Base-by-base conservation (phyloP, 2,888 invertebrate species). In the Tachina lurida region DNA sequence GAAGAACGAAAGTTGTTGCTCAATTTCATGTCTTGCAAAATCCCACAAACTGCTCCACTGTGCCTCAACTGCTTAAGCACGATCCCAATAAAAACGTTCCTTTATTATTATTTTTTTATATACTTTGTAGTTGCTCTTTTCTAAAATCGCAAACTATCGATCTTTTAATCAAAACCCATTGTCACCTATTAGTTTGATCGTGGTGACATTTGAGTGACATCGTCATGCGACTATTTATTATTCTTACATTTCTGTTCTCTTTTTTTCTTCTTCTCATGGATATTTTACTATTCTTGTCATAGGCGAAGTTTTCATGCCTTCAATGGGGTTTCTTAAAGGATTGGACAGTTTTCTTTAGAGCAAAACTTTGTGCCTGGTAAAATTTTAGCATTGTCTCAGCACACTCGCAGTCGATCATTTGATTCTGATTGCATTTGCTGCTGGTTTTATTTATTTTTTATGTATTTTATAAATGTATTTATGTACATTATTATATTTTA, bases 151-250 rank as follows among this genome's bases (percentile, higher is more conserved):
- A 83, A 83, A 73, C 86, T 83, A 86, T 86, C 83, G 86, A 86
- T 86, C 79, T 86, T 86, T 86, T 83, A 83, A 86, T 86, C 86
- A 86, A 86, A 86, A 86, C 76, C 83, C 86, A 86, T 86, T 86
- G 86, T 86, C 86, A 86, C 86, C 86, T 86, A 86, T 86, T 86
- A 86, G 86, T 77, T 86, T 86, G 86, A 86, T 86, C 86, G 86
- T 83, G 83, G 79, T 86, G 86, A 86, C 86, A 86, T 86, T 83
- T 86, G 86, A 86, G 86, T 86, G 86, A 86, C 86, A 86, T 86
- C 86, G 83, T 86, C 86, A 86, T 86, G 86, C 86, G 79, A 83
- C 82, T 79, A 71, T 74, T 83, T 78, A 84, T 77, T 65, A 52
- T 79, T 76, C 62, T 76, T 67, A 58, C 12, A 12, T 60, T 71